phyloP scores from a whole-genome alignment of 2,797 vertebrate genomes.

The Galagoides demidoff region DNA sequence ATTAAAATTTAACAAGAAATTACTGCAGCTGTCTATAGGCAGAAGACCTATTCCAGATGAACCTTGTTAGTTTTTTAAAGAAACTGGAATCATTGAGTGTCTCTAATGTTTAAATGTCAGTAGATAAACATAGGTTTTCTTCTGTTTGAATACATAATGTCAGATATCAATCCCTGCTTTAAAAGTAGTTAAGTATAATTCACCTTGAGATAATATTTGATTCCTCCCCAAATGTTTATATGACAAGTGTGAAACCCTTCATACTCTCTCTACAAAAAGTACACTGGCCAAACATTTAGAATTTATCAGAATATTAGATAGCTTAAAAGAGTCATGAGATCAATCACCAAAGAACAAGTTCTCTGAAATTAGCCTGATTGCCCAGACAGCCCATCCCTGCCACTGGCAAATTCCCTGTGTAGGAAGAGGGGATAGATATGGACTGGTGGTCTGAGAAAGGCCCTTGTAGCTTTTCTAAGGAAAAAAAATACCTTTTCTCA shows the following conservation, averaged over 20 bases:
- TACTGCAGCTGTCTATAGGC: not conserved
- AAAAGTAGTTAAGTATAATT: not conserved
- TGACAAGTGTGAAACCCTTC: constrained; percentile 54
- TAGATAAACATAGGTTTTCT: not conserved
- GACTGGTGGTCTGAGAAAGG: constrained; percentile 31
- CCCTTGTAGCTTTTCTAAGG: not conserved
- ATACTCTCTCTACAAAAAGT: constrained; percentile 38
- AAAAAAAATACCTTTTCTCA: constrained; percentile 28
- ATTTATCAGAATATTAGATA: constrained; percentile 48
- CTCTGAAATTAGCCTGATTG: constrained; percentile 46
- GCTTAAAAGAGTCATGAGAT: constrained; percentile 52
- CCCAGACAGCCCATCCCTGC: not conserved
- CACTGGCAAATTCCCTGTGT: not conserved
- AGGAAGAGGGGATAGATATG: not conserved
- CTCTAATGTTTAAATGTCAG: constrained; percentile 15
- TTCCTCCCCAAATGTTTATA: constrained; percentile 43
- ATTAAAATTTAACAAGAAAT: constrained; percentile 39
- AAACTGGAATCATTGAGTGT: constrained; percentile 53
- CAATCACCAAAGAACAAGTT: constrained; percentile 5
- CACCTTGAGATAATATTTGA: constrained; percentile 57
- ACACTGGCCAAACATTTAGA: constrained; percentile 11
- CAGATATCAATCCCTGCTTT: not conserved
- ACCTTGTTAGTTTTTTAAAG: not conserved
- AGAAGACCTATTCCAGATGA: constrained; percentile 45
- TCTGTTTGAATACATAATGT: not conserved